Base-by-base conservation (phyloP, 2,113 vertebrate genomes). In the Atherinomorus stipes region DNA sequence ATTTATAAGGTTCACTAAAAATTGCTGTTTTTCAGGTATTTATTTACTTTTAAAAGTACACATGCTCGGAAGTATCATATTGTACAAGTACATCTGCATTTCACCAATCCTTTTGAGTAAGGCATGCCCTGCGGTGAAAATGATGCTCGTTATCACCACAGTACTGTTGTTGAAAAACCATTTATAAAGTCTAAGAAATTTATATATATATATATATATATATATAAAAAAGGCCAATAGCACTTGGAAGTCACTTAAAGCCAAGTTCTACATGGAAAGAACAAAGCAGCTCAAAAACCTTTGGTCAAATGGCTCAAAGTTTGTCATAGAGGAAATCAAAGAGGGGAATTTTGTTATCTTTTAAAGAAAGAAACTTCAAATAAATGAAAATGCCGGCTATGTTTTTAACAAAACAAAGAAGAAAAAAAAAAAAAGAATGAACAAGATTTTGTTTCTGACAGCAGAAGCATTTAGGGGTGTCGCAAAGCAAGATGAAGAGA, bases 401-500 rank as follows among this genome's bases (percentile, higher is more conserved):
- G 70, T 63, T 72, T 72, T 34, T 56, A 68, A 59, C 31, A 34
- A 34, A 59, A 26, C 49, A 74, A 22, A 22, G 21, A 57, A 59
- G 51, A 64, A 65, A 81, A 75, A 49, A 11, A 64, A 75, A 49
- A 11, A 64, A 80, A 61, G 64, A 22, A 28, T 18, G 15, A 44
- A 2, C 1, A 38, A 23, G 42, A 45, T 71, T 68, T 72, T 82
- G 66, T 72, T 31, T 59, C 57, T 78, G 76, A 80, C 45, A 78
- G 59, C 72, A 60, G 64, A 74, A 47, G 63, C 28, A 40, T 86
- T 76, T 88, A 81, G 74, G 64, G 80, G 73, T 51, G 56, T 70
- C 66, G 58, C n/a, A 10, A 80, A 50, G 73, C 58, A 71, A 53
- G 16, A 70, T 42, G 45, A 66, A 57, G 51, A 84, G 19, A 62